These are phyloP conservation scores for Lasioglossum zephyrum DNA, from an alignment of 2,888 invertebrate species.

Conservation along the genomic window DNA sequence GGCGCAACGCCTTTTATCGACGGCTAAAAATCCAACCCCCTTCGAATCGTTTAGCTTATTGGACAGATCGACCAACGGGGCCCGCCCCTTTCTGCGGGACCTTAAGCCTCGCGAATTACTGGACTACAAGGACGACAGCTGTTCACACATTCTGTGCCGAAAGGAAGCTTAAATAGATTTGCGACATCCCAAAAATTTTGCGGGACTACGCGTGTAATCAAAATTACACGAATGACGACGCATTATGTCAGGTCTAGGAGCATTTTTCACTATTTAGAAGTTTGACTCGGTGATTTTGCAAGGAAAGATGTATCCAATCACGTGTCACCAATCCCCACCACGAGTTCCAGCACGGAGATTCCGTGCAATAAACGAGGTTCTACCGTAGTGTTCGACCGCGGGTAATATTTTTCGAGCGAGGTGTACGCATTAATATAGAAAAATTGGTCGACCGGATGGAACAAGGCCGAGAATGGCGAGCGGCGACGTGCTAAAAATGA, in stretches of 20 bases:
- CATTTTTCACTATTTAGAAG: no score
- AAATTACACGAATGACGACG: no score
- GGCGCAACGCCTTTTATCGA: conserved; percentile 46
- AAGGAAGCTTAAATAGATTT: neutral
- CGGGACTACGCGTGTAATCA: no score
- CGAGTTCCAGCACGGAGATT: neutral
- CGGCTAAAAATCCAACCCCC: conserved; percentile 14
- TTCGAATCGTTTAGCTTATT: conserved; percentile 11
- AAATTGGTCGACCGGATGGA: conserved; percentile 36
- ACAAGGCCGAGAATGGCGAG: neutral
- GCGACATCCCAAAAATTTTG: no score
- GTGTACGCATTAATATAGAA: conserved; percentile 41
- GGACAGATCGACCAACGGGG: neutral
- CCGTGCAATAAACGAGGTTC: neutral
- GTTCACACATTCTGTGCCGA: neutral
- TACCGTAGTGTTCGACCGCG: neutral
- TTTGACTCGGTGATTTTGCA: no score
- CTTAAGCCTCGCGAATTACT: neutral
- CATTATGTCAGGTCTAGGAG: no score
- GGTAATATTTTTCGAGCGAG: conserved; percentile 20
- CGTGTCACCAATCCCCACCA: neutral
- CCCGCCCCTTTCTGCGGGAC: neutral
- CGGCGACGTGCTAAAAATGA: conserved; percentile 46
- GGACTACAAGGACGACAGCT: neutral
- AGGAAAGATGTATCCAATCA: neutral